phyloP scores from a whole-genome alignment of 1,140 invertebrate species.

The Meloidogyne chitwoodi region DNA sequence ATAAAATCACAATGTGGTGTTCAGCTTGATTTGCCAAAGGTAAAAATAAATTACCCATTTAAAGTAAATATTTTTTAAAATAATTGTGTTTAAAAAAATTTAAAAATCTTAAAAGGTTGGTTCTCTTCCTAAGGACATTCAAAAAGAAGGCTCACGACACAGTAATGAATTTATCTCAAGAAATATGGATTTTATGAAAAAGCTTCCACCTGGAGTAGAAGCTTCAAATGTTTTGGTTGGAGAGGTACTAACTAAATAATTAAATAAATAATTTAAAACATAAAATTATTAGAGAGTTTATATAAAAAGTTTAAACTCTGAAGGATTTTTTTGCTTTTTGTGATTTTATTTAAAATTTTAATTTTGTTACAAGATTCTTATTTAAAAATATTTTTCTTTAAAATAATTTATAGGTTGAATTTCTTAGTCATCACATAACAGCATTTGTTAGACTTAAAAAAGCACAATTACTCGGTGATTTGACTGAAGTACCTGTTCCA shows the following conservation, averaged over 20 bases:
- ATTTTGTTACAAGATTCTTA: too few species aligned
- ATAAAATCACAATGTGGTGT: conserved; percentile 25
- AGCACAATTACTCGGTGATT: conserved; percentile 81
- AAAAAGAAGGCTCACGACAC: conserved; percentile 51
- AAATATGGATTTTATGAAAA: conserved; percentile 89
- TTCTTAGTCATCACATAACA: conserved; percentile 81
- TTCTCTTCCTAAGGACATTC: conserved; percentile 52
- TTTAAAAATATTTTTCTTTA: too few species aligned
- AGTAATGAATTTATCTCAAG: conserved; percentile 65
- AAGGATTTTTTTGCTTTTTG: too few species aligned
- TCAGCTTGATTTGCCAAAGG: conserved; percentile 56
- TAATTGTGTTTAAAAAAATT: background rate
- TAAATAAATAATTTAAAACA: too few species aligned
- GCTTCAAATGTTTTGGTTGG: conserved; percentile 95
- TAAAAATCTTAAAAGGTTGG: conserved; percentile 36
- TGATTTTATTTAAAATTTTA: too few species aligned
- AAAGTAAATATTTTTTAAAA: too few species aligned
- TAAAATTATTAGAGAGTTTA: too few species aligned
- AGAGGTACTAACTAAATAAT: conserved; percentile 66
- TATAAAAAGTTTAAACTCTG: too few species aligned
- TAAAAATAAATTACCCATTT: too few species aligned
- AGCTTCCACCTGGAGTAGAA: conserved; percentile 92
- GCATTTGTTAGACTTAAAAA: conserved; percentile 86
- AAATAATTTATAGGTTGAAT: conserved; percentile 69
- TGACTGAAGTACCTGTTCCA: conserved; percentile 92